Conservation (phyloP, 2,797 vertebrate genomes). For the Sebastes wilsoni region DNA sequence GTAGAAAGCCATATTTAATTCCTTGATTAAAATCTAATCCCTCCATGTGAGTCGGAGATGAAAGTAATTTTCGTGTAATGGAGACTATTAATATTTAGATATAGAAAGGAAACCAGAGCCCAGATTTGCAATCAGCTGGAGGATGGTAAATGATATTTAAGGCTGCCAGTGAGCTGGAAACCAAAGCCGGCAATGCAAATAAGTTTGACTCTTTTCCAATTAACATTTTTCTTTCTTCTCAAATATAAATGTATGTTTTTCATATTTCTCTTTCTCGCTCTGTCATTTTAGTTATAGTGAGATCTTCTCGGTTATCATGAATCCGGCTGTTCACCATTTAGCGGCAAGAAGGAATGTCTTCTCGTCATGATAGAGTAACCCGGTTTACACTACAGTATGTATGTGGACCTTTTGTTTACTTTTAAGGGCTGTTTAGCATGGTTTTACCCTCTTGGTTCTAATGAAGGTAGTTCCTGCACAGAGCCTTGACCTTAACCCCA, state of each 20-base stretch:
- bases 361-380: neutral
- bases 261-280: neutral
- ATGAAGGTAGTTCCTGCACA: neutral
- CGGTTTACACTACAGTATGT: neutral
- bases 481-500: neutral
- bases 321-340: neutral
- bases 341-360: neutral
- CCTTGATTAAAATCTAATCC: slow-evolving; percentile 83
- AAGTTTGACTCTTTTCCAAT: slow-evolving; percentile 31
- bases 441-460: neutral
- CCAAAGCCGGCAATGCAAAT: slow-evolving; percentile 61
- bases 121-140: slow-evolving; percentile 72
- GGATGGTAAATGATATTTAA: slow-evolving; percentile 69
- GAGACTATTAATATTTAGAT: slow-evolving; percentile 84
- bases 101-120: slow-evolving; percentile 70
- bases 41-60: slow-evolving; percentile 75
- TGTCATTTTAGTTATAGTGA: neutral
- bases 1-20: slow-evolving; percentile 79
- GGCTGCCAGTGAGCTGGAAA: slow-evolving; percentile 59
- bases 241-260: slow-evolving; percentile 16
- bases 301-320: neutral
- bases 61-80: slow-evolving; percentile 83
- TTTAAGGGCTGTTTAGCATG: neutral
- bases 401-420: neutral
- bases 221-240: slow-evolving; percentile 25